phyloP scores from a whole-genome alignment of 2,888 invertebrate species.

The Chaetoderma sp. region DNA sequence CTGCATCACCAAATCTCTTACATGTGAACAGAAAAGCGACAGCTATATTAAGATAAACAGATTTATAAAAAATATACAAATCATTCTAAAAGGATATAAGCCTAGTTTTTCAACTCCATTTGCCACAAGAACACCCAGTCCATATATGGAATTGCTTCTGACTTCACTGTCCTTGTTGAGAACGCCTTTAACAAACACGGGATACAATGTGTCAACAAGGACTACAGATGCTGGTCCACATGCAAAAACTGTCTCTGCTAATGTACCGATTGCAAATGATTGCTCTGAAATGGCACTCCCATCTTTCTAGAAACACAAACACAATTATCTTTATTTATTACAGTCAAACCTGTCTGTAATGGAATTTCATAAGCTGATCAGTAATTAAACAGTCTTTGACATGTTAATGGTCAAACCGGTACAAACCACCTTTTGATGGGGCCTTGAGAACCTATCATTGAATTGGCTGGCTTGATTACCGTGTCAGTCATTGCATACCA shows the following conservation, averaged over 20 bases:
- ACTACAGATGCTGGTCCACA: slow-evolving; percentile 71
- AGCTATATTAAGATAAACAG: too few species aligned
- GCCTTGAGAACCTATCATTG: too few species aligned
- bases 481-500: too few species aligned
- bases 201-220: slow-evolving; percentile 76
- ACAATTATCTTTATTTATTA: slow-evolving; percentile 25
- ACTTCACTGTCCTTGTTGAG: slow-evolving; percentile 79
- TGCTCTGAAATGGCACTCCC: slow-evolving; percentile 77
- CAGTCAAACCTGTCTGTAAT: too few species aligned
- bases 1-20: too few species aligned
- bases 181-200: slow-evolving; percentile 75
- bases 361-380: too few species aligned
- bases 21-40: too few species aligned
- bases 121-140: slow-evolving; percentile 80
- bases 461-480: too few species aligned
- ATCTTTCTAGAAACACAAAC: slow-evolving; percentile 73
- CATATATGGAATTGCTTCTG: slow-evolving; percentile 82
- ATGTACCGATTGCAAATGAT: slow-evolving; percentile 80
- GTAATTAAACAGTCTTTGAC: background rate
- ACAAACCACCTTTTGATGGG: too few species aligned
- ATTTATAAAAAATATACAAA: too few species aligned
- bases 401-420: too few species aligned
- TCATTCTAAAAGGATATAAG: slow-evolving; percentile 56
- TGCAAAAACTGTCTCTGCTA: slow-evolving; percentile 80
- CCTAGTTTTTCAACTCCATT: slow-evolving; percentile 72